Percentiles rank a stretch among this genome's conserved stretches.
These are phyloP conservation scores for Epinephelus fuscoguttatus DNA, from an alignment of 2,113 vertebrate genomes.

Conservation along the genomic window DNA sequence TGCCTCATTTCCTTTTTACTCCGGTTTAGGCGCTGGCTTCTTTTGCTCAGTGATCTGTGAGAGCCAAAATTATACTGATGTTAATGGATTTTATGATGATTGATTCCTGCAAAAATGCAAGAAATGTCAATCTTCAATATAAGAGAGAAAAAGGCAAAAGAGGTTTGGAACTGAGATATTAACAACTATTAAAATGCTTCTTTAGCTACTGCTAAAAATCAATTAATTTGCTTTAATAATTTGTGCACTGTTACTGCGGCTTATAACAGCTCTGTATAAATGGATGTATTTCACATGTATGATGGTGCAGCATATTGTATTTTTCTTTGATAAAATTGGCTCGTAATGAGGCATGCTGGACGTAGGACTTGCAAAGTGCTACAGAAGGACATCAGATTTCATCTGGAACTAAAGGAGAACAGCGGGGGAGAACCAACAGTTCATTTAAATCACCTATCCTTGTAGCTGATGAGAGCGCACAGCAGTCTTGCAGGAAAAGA, in stretches of 20 bases:
- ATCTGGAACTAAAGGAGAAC: constrained; percentile 57
- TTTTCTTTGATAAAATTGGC: constrained; percentile 17
- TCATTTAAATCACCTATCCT: constrained; percentile 49
- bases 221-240: background rate
- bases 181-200: background rate
- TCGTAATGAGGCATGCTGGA: constrained; percentile 46
- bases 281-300: background rate
- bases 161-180: background rate
- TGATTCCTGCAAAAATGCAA: background rate
- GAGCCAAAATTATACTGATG: constrained; percentile 10
- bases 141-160: background rate
- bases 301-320: background rate
- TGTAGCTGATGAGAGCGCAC: constrained; percentile 26
- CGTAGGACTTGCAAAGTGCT: constrained; percentile 30
- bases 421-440: constrained; percentile 42
- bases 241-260: background rate
- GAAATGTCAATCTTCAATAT: background rate
- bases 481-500: constrained; percentile 60
- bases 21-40: background rate
- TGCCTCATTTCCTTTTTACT: constrained; percentile 42
- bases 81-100: constrained; percentile 22
- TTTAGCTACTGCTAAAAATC: background rate
- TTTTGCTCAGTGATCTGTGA: constrained; percentile 25
- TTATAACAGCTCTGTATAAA: background rate
- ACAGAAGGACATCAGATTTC: constrained; percentile 14